Evolutionary conservation across 2,888 invertebrate genomes (phyloP).

Genomic region (Itoplectis maculator): DNA sequence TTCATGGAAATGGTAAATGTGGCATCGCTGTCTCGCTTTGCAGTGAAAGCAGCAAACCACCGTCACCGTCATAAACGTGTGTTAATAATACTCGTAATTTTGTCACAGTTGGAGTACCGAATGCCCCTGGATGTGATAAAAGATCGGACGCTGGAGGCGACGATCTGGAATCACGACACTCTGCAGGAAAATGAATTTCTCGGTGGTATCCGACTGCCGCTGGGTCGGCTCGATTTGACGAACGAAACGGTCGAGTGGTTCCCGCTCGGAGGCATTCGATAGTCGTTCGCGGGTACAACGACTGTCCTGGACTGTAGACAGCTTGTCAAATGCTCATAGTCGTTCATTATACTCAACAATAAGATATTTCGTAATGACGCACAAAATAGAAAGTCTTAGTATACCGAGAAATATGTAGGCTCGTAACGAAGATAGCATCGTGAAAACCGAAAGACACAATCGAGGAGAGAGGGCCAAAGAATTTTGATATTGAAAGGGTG

Average conservation of each 20-base stretch:
- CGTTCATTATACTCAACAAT: slow-evolving; percentile 54
- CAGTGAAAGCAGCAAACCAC: background rate
- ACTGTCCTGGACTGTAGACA: slow-evolving; percentile 47
- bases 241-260: slow-evolving; percentile 95
- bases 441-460: slow-evolving; percentile 16
- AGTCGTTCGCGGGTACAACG: slow-evolving; percentile 38
- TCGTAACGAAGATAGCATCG: slow-evolving; percentile 17
- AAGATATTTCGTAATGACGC: slow-evolving; percentile 55
- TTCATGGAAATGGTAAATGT: slow-evolving; percentile 97
- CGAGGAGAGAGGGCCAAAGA: slow-evolving; percentile 9
- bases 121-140: slow-evolving; percentile 92
- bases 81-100: slow-evolving; percentile 45
- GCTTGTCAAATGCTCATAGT: slow-evolving; percentile 63
- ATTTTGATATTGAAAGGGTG: slow-evolving; percentile 30
- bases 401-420: slow-evolving; percentile 24
- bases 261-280: slow-evolving; percentile 87
- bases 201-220: slow-evolving; percentile 94
- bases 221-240: slow-evolving; percentile 90
- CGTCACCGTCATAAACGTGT: background rate
- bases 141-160: slow-evolving; percentile 93
- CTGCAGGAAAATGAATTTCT: slow-evolving; percentile 97
- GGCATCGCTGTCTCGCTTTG: background rate
- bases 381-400: slow-evolving; percentile 46
- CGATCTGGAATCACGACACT: slow-evolving; percentile 97
- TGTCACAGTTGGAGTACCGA: slow-evolving; percentile 92